Evolutionary conservation across 1,140 invertebrate genomes (phyloP).

Genomic region (Scaptomyza graminum): DNA sequence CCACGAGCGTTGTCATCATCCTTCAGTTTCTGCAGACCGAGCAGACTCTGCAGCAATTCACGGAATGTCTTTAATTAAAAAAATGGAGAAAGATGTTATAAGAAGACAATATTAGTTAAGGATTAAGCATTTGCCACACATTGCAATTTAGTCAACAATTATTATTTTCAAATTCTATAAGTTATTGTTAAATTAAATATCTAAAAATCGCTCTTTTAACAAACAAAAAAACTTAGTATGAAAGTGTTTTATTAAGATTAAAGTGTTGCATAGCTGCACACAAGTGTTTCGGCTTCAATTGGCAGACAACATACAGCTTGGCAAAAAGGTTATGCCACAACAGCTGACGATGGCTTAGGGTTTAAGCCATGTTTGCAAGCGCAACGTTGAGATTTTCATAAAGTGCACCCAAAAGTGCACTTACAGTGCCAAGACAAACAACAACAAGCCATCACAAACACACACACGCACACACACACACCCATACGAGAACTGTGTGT

Average conservation of each 20-base stretch:
- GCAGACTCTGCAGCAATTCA: constrained; percentile 90
- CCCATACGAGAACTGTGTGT: not conserved
- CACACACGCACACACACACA: not conserved
- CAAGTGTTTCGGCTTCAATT: constrained; percentile 8
- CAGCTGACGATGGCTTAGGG: constrained; percentile 33
- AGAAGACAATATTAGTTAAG: constrained; percentile 14
- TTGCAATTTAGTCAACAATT: not conserved
- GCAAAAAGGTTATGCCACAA: not conserved
- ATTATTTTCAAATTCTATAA: not conserved
- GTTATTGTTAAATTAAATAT: not conserved
- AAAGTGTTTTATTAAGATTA: not conserved
- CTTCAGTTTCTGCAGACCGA: constrained; percentile 90
- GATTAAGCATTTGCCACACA: constrained; percentile 40
- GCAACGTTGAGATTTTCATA: constrained; percentile 46
- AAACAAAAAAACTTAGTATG: too few relatives aligned
- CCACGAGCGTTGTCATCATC: constrained; percentile 88
- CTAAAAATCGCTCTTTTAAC: too few relatives aligned
- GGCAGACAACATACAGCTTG: not conserved
- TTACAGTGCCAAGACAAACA: constrained; percentile 66
- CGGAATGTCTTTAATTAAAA: constrained; percentile 86
- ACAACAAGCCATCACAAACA: constrained; percentile 55
- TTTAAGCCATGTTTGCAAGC: constrained; percentile 46
- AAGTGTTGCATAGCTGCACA: not conserved
- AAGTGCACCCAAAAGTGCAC: constrained; percentile 78
- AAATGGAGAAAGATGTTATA: not conserved